Conservation (phyloP, 2,113 vertebrate genomes). For the Hemiscyllium ocellatum region DNA sequence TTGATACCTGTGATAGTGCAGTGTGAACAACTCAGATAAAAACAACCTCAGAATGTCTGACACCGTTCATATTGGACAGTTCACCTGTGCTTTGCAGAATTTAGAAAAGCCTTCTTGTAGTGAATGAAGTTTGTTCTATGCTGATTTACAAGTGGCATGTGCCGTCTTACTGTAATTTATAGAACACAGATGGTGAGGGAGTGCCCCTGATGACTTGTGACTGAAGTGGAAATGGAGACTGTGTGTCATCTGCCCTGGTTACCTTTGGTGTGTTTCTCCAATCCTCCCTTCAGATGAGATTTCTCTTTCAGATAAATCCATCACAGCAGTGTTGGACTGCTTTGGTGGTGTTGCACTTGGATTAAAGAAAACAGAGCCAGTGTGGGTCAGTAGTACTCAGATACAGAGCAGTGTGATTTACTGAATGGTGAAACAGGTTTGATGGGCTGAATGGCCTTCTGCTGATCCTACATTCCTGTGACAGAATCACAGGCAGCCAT, state of each 20-base stretch:
- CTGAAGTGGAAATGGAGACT: slow-evolving; percentile 60
- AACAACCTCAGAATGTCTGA: slow-evolving; percentile 55
- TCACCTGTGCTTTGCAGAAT: slow-evolving; percentile 68
- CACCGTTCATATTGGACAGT: slow-evolving; percentile 59
- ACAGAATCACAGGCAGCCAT: not conserved
- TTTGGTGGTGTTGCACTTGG: not conserved
- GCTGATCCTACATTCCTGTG: not conserved
- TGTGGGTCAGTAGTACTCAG: not conserved
- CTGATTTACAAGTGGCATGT: slow-evolving; percentile 71
- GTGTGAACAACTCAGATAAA: slow-evolving; percentile 14
- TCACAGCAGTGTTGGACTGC: slow-evolving; percentile 24
- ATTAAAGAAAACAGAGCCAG: not conserved
- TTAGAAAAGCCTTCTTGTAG: slow-evolving; percentile 68
- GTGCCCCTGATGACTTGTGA: slow-evolving; percentile 62
- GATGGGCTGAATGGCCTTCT: not conserved
- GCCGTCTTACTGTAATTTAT: slow-evolving; percentile 69
- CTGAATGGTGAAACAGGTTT: not conserved
- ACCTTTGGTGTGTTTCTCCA: slow-evolving; percentile 55
- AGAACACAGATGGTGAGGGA: slow-evolving; percentile 63
- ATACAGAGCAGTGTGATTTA: not conserved
- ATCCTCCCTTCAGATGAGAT: slow-evolving; percentile 44
- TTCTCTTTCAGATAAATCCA: slow-evolving; percentile 46
- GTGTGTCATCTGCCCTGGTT: slow-evolving; percentile 56
- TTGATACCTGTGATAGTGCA: not conserved
- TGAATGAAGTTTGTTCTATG: slow-evolving; percentile 61